Base-by-base conservation (phyloP, 2,888 invertebrate genomes). In the Tetropium fuscum region DNA sequence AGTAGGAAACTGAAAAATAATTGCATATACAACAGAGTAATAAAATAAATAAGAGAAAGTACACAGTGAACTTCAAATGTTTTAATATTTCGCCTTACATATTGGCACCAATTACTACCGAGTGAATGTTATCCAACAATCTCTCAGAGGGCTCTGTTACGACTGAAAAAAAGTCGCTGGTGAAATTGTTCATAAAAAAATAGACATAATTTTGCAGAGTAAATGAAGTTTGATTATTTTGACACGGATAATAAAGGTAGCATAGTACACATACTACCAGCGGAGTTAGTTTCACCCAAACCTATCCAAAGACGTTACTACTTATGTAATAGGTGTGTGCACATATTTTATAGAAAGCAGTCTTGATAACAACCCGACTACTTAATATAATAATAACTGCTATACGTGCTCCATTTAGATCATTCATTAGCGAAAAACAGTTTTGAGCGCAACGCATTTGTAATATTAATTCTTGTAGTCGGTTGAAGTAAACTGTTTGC, bases 241-340 rank as follows among this genome's bases (percentile, higher is more conserved):
- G n/a, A 51, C 56, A 53, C 32, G 34, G 49, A 45, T 53, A 54
- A 45, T 54, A 58, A 55, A 65, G 54, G 51, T 49, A 44, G 30
- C 51, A 43, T 53, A 36, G 59, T 56, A 66, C 63, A 62, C 65
- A 69, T 67, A 69, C 64, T 68, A 66, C 53, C 59, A 62, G 57
- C 51, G 54, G 19, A 18, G 58, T 70, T 74, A 78, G 77, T 78
- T 78, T 78, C 78, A 78, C 78, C 75, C 60, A 74, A 75, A 74
- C 74, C 72, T 73, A 75, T 77, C 74, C 74, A n/a, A 75, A 78
- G 78, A 78, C 76, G 76, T 75, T 78, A 73, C 74, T 68, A 59
- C 64, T 77, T 78, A 77, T 73, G 72, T 75, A 77, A 77, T 71
- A 74, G 64, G 68, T 70, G 63, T 73, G 70, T 67, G 57, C 59